Percentiles rank a stretch among this genome's conserved stretches.
These are phyloP conservation scores for Drosophila macrothrix DNA, from an alignment of 2,888 invertebrate species.

Conservation along the genomic window DNA sequence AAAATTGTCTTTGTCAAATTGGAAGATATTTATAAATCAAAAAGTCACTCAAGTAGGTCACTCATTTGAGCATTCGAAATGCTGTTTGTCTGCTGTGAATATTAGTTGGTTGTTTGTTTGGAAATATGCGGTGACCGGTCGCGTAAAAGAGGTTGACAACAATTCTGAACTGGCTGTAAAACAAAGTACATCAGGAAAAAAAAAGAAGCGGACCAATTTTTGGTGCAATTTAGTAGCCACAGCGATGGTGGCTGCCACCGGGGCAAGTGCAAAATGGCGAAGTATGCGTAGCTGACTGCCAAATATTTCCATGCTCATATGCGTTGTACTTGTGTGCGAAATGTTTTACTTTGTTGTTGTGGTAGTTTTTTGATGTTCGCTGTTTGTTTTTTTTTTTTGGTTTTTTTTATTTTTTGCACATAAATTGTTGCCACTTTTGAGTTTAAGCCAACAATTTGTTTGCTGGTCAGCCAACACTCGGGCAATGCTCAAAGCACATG, in stretches of 20 bases:
- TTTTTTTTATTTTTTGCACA: slow-evolving; percentile 43
- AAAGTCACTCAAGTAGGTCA: slow-evolving; percentile 1
- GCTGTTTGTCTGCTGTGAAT: slow-evolving; percentile 19
- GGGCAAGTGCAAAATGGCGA: slow-evolving; percentile 17
- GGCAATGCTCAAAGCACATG: slow-evolving; percentile 36
- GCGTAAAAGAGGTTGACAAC: slow-evolving; percentile 45
- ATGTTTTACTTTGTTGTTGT: slow-evolving; percentile 25
- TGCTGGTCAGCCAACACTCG: slow-evolving; percentile 66
- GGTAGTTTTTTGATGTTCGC: slow-evolving; percentile 46
- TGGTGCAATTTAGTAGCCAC: slow-evolving; percentile 54
- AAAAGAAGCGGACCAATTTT: slow-evolving; percentile 39
- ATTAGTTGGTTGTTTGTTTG: slow-evolving; percentile 54
- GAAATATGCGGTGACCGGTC: slow-evolving; percentile 44
- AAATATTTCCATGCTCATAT: slow-evolving; percentile 56
- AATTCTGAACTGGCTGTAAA: slow-evolving; percentile 37
- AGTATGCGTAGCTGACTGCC: slow-evolving; percentile 30
- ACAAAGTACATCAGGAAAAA: slow-evolving; percentile 27
- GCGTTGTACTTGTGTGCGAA: slow-evolving; percentile 40
- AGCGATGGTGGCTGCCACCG: slow-evolving; percentile 12
- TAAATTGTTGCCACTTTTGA: slow-evolving; percentile 76
- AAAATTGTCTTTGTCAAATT: background rate
- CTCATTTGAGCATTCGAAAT: slow-evolving; percentile 5
- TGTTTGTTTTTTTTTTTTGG: slow-evolving; percentile 2
- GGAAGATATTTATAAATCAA: background rate
- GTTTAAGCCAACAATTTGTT: slow-evolving; percentile 80